A percentile compares a stretch with the other conserved stretches of the same genome.
Evolutionary conservation across 2,888 invertebrate species (phyloP).

Genomic region (Andrena hattorfiana): DNA sequence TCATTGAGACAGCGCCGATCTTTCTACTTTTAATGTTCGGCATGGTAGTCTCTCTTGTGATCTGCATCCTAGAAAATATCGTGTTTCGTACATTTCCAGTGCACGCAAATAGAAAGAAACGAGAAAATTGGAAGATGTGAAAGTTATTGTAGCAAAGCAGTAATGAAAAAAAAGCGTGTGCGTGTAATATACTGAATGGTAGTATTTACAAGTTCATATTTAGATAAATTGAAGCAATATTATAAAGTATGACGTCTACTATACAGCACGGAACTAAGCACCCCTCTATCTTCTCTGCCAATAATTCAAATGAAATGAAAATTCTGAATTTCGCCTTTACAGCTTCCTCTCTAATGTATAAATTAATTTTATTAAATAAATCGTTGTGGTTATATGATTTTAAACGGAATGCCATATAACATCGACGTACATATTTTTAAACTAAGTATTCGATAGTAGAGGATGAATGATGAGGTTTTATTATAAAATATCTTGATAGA

Average conservation of each 20-base stretch:
- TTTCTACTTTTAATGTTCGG: constrained; percentile 74
- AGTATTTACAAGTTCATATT: too few species aligned
- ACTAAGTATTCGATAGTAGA: constrained; percentile 17
- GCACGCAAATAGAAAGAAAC: background rate
- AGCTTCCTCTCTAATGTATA: constrained; percentile 21
- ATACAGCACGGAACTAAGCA: too few species aligned
- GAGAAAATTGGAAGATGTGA: background rate
- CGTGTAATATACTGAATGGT: background rate
- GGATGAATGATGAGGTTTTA: constrained; percentile 28
- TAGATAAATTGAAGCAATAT: too few species aligned
- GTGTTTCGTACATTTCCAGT: constrained; percentile 17
- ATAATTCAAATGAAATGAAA: background rate
- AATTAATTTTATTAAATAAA: constrained; percentile 59
- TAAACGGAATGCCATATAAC: constrained; percentile 20
- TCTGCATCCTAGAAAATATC: constrained; percentile 67
- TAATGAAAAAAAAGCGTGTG: background rate
- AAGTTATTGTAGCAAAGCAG: background rate
- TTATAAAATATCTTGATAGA: constrained; percentile 28
- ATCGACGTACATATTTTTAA: constrained; percentile 9
- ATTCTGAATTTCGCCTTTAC: background rate
- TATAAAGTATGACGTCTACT: too few species aligned
- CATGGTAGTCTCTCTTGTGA: constrained; percentile 64
- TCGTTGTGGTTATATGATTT: constrained; percentile 18
- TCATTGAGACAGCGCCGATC: constrained; percentile 77
- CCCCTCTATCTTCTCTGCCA: background rate